Base-by-base conservation (phyloP, 2,113 vertebrate species). In the Geococcyx californianus region DNA sequence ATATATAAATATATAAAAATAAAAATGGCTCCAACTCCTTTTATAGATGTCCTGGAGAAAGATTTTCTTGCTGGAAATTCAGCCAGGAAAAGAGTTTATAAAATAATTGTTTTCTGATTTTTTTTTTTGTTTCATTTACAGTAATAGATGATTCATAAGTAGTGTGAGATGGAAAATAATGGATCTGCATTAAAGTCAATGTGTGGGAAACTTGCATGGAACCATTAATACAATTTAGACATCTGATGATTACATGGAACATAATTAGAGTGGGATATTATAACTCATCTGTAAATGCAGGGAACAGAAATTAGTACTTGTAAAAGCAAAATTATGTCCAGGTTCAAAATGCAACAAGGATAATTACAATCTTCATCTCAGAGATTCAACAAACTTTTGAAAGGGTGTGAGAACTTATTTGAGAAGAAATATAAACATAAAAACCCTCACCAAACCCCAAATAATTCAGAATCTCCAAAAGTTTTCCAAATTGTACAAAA, bases 131-230 rank as follows among this genome's bases (percentile, higher is more conserved):
- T n/a, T 16, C 4, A 66, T 87, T 92, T 90, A 49, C 17, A 58
- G 10, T 88, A 77, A 76, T 8, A 63, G 36, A 47, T 59, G 73
- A 96, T 92, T 95, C 74, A 93, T 56, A 93, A 79, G 44, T 59
- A 34, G 13, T 34, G 20, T 76, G 55, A 91, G 52, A 45, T 87
- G 64, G 38, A 91, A 95, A 94, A 90, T 17, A 80, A 66, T 14
- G 51, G 31, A 47, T 31, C 3, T 29, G 9, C 20, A 70, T 90
- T 34, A 64, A 84, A 84, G 45, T 62, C 47, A 59, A 38, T 28
- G 10, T 77, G 68, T 91, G 38, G 60, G 49, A 96, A 95, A 91
- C 12, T 16, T 62, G 25, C 5, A 86, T 74, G 51, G 59, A 94
- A 87, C 6, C 6, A 28, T 58, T 94, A 44, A 11, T 49, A 62